Evolutionary conservation across 2,888 invertebrate genomes (phyloP).

Genomic region (Orchesellides sinensis): DNA sequence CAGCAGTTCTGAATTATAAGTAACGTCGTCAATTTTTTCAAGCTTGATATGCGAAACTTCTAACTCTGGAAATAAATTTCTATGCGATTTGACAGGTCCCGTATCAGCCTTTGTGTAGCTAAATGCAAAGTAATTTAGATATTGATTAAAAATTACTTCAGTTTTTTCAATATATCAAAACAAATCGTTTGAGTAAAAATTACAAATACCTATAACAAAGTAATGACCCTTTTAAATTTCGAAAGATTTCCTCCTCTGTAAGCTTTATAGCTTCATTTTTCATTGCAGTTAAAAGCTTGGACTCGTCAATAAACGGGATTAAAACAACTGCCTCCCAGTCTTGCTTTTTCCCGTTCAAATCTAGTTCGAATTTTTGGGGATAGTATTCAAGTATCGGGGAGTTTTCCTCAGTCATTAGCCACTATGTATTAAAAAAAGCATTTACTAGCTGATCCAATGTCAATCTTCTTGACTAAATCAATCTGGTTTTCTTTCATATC

Average conservation of each 20-base stretch:
- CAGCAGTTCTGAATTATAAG: conserved; percentile 81
- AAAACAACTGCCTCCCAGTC: conserved; percentile 98
- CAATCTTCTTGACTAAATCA: too few relatives aligned
- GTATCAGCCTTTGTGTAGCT: conserved; percentile 67
- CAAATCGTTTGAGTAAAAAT: neutral
- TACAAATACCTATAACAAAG: conserved; percentile 83
- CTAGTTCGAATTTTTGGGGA: conserved; percentile 92
- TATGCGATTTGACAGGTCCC: conserved; percentile 71
- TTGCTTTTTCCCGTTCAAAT: conserved; percentile 96
- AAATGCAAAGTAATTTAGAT: conserved; percentile 25
- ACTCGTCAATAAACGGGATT: conserved; percentile 94
- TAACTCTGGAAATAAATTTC: conserved; percentile 80
- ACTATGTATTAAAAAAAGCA: conserved; percentile 66
- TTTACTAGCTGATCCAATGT: too few relatives aligned
- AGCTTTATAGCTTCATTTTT: conserved; percentile 82
- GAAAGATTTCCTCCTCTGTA: conserved; percentile 83
- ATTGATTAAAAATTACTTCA: neutral
- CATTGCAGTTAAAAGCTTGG: conserved; percentile 87
- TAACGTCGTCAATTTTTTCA: conserved; percentile 81
- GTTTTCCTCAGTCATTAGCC: conserved; percentile 85
- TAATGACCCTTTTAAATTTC: conserved; percentile 94
- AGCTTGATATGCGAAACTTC: conserved; percentile 79
- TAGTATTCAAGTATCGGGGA: conserved; percentile 94
- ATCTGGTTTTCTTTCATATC: neutral
- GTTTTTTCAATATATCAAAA: neutral